Conservation (phyloP, 2,113 vertebrate genomes). For the Tychaedon coryphoeus region DNA sequence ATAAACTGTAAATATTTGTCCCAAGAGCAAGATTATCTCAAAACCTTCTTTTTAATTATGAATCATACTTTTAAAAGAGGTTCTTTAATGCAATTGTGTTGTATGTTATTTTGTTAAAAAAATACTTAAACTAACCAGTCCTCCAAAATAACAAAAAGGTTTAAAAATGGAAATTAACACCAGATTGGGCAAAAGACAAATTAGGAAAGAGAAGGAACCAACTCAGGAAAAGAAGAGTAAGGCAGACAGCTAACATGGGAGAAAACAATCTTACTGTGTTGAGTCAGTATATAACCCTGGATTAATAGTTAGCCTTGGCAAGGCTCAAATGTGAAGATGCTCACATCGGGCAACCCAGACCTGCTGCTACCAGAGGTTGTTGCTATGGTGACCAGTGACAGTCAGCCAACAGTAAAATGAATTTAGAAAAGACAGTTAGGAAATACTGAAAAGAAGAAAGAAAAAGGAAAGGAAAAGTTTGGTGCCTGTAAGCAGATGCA, state of each 20-base stretch:
- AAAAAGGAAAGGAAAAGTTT: slow-evolving; percentile 7
- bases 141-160: not conserved
- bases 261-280: slow-evolving; percentile 34
- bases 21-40: not conserved
- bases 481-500: not conserved
- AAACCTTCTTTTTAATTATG: not conserved
- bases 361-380: slow-evolving; percentile 58
- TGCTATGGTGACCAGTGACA: slow-evolving; percentile 57
- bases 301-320: slow-evolving; percentile 57
- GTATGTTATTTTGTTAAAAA: not conserved
- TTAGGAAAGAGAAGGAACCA: slow-evolving; percentile 13
- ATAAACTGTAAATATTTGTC: not conserved
- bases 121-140: not conserved
- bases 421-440: slow-evolving; percentile 32
- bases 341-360: slow-evolving; percentile 35
- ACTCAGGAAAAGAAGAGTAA: not conserved
- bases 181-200: slow-evolving; percentile 8
- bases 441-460: slow-evolving; percentile 28
- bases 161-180: slow-evolving; percentile 47
- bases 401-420: slow-evolving; percentile 37
- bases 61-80: not conserved
- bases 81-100: not conserved
- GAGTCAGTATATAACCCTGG: slow-evolving; percentile 40
- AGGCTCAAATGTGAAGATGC: slow-evolving; percentile 50
- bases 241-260: not conserved